Conservation (phyloP, 2,797 vertebrate genomes). For the Cirrhinus mrigala region DNA sequence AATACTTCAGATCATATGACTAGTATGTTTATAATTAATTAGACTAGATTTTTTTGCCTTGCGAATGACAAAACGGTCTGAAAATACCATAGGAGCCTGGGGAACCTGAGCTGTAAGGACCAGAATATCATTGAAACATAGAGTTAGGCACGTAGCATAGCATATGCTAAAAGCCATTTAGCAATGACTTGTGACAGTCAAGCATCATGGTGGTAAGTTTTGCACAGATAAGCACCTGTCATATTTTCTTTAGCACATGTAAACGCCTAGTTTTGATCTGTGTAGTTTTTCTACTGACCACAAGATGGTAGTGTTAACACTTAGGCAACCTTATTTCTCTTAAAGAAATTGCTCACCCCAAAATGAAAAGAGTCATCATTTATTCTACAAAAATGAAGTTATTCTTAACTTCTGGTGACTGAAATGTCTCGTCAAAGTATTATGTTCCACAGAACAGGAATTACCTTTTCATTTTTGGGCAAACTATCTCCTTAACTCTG, state of each 20-base stretch:
- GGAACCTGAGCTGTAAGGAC: not conserved
- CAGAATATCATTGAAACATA: not conserved
- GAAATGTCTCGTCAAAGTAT: not conserved
- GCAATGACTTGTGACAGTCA: not conserved
- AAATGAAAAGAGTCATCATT: not conserved
- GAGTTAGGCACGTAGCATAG: not conserved
- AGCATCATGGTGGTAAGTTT: not conserved
- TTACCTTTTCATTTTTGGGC: not conserved
- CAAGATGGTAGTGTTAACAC: constrained; percentile 47
- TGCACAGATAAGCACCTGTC: not conserved
- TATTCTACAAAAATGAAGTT: not conserved
- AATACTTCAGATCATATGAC: not conserved
- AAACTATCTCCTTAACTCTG: not conserved
- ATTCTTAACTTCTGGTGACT: not conserved
- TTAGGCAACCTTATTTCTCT: not conserved
- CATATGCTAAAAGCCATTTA: not conserved
- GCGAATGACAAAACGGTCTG: not conserved
- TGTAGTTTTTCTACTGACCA: constrained; percentile 33
- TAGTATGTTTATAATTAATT: not conserved
- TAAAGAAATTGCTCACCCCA: not conserved
- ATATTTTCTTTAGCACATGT: not conserved
- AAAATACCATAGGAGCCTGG: not conserved
- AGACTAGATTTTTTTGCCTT: not conserved
- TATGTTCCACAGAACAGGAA: not conserved
- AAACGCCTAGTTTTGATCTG: not conserved